Conservation (phyloP, 2,888 invertebrate species). For the Metellina segmentata region DNA sequence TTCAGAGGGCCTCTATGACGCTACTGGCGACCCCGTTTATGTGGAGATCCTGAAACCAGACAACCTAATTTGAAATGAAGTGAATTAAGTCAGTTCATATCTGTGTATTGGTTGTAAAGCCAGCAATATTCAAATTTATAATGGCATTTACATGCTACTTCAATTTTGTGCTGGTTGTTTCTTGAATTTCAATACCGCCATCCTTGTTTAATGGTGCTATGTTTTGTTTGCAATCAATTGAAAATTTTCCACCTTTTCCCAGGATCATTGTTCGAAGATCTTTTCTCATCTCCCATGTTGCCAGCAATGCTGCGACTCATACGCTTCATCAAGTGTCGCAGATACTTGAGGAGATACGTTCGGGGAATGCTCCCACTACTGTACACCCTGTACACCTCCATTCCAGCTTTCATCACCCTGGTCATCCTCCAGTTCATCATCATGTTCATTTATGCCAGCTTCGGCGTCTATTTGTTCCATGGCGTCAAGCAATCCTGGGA, state of each 20-base stretch:
- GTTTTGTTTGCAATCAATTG: too few relatives aligned
- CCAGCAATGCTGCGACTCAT: conserved; percentile 72
- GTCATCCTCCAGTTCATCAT: conserved; percentile 60
- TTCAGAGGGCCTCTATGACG: too few relatives aligned
- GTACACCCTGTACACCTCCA: conserved; percentile 55
- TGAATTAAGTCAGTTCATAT: too few relatives aligned
- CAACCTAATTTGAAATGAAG: too few relatives aligned
- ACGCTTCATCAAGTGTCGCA: conserved; percentile 64
- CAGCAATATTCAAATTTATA: too few relatives aligned
- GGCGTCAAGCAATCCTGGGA: conserved; percentile 69
- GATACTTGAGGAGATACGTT: conserved; percentile 64
- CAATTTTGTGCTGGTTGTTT: too few relatives aligned
- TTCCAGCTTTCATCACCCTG: conserved; percentile 64
- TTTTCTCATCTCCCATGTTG: conserved; percentile 70
- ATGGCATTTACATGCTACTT: too few relatives aligned
- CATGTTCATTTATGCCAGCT: conserved; percentile 74
- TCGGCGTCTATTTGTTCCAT: conserved; percentile 67
- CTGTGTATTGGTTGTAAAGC: too few relatives aligned
- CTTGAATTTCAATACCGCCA: too few relatives aligned
- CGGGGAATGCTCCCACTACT: conserved; percentile 66
- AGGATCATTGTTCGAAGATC: conserved; percentile 69
- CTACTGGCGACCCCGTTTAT: too few relatives aligned
- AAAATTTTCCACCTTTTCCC: conserved; percentile 5
- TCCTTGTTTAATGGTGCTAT: too few relatives aligned
- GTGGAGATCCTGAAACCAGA: too few relatives aligned